Conservation (phyloP, 2,113 vertebrate genomes). For the Salvator merianae region DNA sequence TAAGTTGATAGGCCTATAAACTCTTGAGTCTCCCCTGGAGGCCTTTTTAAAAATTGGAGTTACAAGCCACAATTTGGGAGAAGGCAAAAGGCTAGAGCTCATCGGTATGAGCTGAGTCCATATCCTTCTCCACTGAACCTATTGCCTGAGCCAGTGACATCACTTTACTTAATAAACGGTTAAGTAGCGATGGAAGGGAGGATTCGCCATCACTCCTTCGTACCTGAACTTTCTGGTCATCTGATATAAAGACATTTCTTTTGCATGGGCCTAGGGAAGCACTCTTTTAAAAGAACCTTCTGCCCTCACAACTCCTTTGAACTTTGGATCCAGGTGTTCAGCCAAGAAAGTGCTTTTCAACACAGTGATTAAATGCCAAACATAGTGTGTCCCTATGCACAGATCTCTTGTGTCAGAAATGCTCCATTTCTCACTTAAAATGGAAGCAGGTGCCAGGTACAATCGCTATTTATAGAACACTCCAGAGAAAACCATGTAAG, state of each 20-base stretch:
- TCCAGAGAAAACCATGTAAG: conserved; percentile 26
- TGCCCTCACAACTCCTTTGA: neutral
- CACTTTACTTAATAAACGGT: too few relatives aligned
- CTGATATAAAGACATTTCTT: neutral
- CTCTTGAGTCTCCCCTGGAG: too few relatives aligned
- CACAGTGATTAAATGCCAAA: neutral
- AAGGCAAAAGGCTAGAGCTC: too few relatives aligned
- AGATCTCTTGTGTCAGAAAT: conserved; percentile 20
- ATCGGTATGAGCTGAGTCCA: too few relatives aligned
- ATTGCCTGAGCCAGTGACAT: neutral
- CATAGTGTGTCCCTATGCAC: neutral
- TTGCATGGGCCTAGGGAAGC: neutral
- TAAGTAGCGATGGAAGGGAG: neutral
- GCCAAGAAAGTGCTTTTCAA: neutral
- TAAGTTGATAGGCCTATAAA: too few relatives aligned
- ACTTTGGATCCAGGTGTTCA: neutral
- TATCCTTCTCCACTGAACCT: too few relatives aligned
- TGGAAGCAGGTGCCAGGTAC: conserved; percentile 13
- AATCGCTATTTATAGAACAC: conserved; percentile 1
- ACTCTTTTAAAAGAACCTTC: neutral
- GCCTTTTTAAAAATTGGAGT: too few relatives aligned
- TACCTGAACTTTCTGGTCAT: neutral
- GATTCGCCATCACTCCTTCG: neutral
- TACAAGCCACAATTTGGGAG: too few relatives aligned
- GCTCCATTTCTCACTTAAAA: conserved; percentile 24